Base-by-base conservation (phyloP, 2,888 invertebrate species). In the Bellardia bayeri region DNA sequence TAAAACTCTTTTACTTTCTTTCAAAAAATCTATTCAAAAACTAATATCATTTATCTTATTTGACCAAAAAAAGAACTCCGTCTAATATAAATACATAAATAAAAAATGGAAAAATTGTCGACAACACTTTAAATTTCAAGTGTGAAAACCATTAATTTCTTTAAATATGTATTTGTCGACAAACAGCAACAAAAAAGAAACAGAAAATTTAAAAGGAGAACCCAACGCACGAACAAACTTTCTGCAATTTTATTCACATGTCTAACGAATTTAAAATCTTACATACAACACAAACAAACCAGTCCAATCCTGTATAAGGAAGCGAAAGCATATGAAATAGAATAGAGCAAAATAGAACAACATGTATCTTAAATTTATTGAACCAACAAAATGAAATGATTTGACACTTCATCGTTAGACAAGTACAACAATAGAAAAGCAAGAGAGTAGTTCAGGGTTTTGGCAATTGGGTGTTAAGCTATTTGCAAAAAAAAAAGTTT, bases 331-430 rank as follows among this genome's bases (percentile, higher is more conserved):
- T 30, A 51, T 45, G 13, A 13, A 45, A 45, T 45, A 13, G 8
- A 45, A 13, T 37, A 51, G 1, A 45, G 11, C 37, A 16, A 49
- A n/a, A 58, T 9, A 40, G 14, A 51, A 23, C 2, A 45, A 61
- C n/a, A 63, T 71, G 69, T 51, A 76, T 49, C 40, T 49, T 56
- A 86, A 83, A 83, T 83, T 78, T 83, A 83, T 83, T 83, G 78
- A 78, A 83, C 56, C 78, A 81, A 71, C 90, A 90, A 88, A 90
- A 90, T 88, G 87, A 82, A 84, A 88, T 90, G 90, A 91, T 91
- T 92, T 91, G 92, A 92, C 91, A 92, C 90, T 92, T 92, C 90
- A 92, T 91, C 91, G 90, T 91, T 91, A 90, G 90, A 72, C 63
- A 64, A 49, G 37, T 30, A 13, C 37, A 16, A 45, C 61, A 58